Evolutionary conservation across 1,140 invertebrate species (phyloP), one percentile per base, ranked within the genome.

Genomic region (Ceratina australensis): DNA sequence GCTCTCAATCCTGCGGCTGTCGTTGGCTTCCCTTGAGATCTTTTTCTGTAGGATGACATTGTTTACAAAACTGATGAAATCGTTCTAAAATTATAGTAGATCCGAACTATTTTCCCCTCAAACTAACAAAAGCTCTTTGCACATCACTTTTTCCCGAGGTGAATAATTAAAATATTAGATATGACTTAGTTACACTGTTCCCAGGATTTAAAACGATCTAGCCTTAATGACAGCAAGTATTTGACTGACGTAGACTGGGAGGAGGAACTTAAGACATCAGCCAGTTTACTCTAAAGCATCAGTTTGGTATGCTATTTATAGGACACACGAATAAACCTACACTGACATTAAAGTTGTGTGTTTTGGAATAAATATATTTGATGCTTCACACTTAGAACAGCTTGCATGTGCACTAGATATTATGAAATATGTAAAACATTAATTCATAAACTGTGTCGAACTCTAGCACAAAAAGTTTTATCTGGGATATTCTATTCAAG

Each of bases 1-100:
- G 91, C 91, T 77, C 91, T 82, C 49, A 92, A 80, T 50, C 91
- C 91, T 42, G 91, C 91, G 60, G 91, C 91, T 65, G 91, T 92
- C 72, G 90, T 92, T 68, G 91, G 91, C 57, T 91, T 92, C 26
- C 86, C 66, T 77, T 92, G 91, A 20, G 88, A 87, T 82, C 91
- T 87, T 75, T 92, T 92, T 80, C 90, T 88, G 73, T 92, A 92
- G 1, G 85, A 84, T 66, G 90, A 90, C 90, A 91, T 91, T 72
- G 33, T 88, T 81, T 72, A 57, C 57, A 76, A 54, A 63, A 76
- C 33, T 20, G 50, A 54, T 65, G 16, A 65, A 81, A 61, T 57
- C 79, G 65, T 13, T 72, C 72, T 26, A 42, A 52, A 78, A 54
- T 1, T 66, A 15, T 15, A 33, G 56, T 56, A 24, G 5, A 15